A percentile compares a stretch with the other conserved stretches of the same genome.
These are phyloP conservation scores for Palythoa grandiflora DNA, from an alignment of 92 coral and sea anemone species.

Conservation along the genomic window DNA sequence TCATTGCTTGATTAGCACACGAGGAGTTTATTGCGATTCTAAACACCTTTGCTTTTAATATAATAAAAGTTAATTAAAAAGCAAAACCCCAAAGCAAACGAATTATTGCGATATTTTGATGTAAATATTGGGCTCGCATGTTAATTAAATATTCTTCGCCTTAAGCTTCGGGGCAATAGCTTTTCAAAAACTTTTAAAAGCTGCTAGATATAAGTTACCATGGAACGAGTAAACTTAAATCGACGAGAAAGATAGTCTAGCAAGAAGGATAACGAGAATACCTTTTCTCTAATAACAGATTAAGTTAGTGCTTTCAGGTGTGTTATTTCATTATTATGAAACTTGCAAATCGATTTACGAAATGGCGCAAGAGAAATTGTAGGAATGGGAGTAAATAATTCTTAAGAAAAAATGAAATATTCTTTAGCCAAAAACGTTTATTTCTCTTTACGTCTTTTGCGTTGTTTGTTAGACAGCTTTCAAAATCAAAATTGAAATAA, in stretches of 20 bases:
- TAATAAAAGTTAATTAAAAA: slow-evolving; percentile 43
- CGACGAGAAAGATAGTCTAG: not conserved
- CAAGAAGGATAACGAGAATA: not conserved
- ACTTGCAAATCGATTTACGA: too few relatives aligned
- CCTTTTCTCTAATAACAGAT: not conserved
- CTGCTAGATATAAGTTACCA: not conserved
- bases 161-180: not conserved
- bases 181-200: not conserved
- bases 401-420: not conserved
- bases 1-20: slow-evolving; percentile 36
- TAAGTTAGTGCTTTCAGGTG: too few relatives aligned
- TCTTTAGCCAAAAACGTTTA: not conserved
- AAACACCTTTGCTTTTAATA: slow-evolving; percentile 31
- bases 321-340: too few relatives aligned
- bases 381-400: too few relatives aligned
- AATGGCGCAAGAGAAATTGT: too few relatives aligned
- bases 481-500: not conserved
- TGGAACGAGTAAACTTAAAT: not conserved
- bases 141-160: not conserved
- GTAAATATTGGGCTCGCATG: not conserved
- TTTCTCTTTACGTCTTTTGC: not conserved
- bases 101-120: slow-evolving; percentile 3
- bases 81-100: slow-evolving; percentile 17
- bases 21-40: slow-evolving; percentile 18
- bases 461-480: not conserved